Evolutionary conservation across 92 coral and sea anemone genomes (phyloP), one percentile per base, ranked within the genome.

Genomic region (Epizoanthus stellaris): DNA sequence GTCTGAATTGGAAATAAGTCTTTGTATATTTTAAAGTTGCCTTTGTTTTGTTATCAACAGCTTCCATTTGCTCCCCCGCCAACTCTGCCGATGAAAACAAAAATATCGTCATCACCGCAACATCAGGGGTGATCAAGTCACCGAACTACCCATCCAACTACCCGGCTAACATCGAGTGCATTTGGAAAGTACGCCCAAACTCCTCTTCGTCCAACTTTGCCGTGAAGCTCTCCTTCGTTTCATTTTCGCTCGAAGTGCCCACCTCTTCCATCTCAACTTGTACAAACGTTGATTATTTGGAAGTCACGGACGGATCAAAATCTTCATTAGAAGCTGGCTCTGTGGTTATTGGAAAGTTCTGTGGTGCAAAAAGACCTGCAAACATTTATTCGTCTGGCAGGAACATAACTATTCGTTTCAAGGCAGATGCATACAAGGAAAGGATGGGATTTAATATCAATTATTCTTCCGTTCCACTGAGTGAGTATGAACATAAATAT

Each of bases 101-200:
- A 14, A 67, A 34, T 36, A 67, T 67, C 47, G 71, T 67, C 39
- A 34, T 67, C 47, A 67, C 43, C 2, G 42, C 16, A n/a, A 25
- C 71, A 25, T 67, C 71, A 34, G 71, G 71, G 7, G 39, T 34
- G 34, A 67, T 67, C n/a, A 67, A 34, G 71, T 67, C 71, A 67
- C 71, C 71, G 20, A 67, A 67, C 45, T 67, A 67, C 47, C 47
- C 71, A 1, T 0, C 0, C 6, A 67, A 67, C 45, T 67, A 67
- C 71, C 47, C 71, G 34, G 47, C 71, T 67, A 36, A 67, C 71
- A 4, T 67, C 21, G 71, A 67, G 20, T 67, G 71, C n/a, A 34
- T 67, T 42, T 67, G 71, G 71, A 67, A 67, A 67, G 20, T 67
- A 19, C 21, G 71, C 7, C 45, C 71, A 6, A 67, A 14, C 39